These are phyloP conservation scores for Amphiprion clarkii DNA, from an alignment of 2,797 vertebrate species.

Conservation along the genomic window DNA sequence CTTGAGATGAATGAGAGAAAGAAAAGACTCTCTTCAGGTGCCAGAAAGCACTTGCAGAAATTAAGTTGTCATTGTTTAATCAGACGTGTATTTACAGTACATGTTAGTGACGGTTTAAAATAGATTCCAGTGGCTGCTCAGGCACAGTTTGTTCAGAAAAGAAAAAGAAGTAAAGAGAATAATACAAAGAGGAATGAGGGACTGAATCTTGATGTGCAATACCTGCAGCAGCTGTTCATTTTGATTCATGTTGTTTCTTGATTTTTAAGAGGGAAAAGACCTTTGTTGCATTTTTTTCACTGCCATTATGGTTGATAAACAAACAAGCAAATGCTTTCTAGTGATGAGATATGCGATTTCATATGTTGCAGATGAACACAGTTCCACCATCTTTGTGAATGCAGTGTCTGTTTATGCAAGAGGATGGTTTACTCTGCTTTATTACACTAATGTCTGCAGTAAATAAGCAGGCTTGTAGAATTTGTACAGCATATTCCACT, in stretches of 20 bases:
- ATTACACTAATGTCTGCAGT: background rate
- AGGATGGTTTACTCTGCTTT: background rate
- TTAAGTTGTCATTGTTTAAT: slow-evolving; percentile 20
- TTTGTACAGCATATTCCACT: background rate
- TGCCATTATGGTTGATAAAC: background rate
- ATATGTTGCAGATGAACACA: background rate
- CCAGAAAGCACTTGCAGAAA: slow-evolving; percentile 42
- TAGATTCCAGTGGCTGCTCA: slow-evolving; percentile 11
- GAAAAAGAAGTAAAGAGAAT: background rate
- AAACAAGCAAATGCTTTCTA: slow-evolving; percentile 1
- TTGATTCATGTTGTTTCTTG: background rate
- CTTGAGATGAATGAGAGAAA: slow-evolving; percentile 41
- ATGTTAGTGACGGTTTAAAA: slow-evolving; percentile 14
- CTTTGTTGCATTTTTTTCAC: background rate
- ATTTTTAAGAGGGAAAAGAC: background rate
- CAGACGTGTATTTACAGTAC: slow-evolving; percentile 5
- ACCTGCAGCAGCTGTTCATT: background rate
- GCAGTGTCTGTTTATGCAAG: background rate
- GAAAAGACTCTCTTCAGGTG: slow-evolving; percentile 24
- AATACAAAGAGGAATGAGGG: slow-evolving; percentile 29
- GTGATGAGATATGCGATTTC: slow-evolving; percentile 1
- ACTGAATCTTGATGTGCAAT: background rate
- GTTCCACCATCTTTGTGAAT: background rate
- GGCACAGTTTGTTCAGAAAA: slow-evolving; percentile 6
- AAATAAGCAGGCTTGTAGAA: background rate